Evolutionary conservation across 2,888 invertebrate species (phyloP).

Genomic region (Idaea dimidiata): DNA sequence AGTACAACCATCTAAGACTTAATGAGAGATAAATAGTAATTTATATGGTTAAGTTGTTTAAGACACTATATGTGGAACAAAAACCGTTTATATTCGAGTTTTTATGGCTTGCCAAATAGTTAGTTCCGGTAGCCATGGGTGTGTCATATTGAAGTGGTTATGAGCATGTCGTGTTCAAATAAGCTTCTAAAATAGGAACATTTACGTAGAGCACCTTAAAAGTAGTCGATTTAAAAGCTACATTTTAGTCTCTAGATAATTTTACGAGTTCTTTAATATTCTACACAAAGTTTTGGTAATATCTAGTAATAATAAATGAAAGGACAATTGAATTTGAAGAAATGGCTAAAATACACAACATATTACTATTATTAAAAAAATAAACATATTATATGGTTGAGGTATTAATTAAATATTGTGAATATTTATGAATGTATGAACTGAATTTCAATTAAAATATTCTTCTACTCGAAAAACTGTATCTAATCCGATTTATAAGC

Average conservation of each 20-base stretch:
- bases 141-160: not conserved
- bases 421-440: not conserved
- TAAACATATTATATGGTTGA: no score
- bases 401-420: not conserved
- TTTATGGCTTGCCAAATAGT: not conserved
- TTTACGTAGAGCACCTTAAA: not conserved
- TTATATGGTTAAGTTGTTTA: constrained; percentile 26
- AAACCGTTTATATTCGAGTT: not conserved
- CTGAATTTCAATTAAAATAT: constrained; percentile 19
- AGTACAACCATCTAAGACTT: constrained; percentile 52
- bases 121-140: not conserved
- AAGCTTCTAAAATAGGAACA: not conserved
- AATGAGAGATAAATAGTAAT: constrained; percentile 52
- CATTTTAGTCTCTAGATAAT: not conserved
- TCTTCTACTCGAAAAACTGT: constrained; percentile 34
- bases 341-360: no score
- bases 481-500: constrained; percentile 46
- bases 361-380: no score
- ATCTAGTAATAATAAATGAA: no score
- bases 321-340: no score
- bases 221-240: not conserved
- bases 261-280: not conserved
- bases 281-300: not conserved
- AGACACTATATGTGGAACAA: not conserved
- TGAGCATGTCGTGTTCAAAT: not conserved